Evolutionary conservation across 2,113 vertebrate species (phyloP), one percentile per base, ranked within the genome.

Genomic region (Megaptera novaeangliae): DNA sequence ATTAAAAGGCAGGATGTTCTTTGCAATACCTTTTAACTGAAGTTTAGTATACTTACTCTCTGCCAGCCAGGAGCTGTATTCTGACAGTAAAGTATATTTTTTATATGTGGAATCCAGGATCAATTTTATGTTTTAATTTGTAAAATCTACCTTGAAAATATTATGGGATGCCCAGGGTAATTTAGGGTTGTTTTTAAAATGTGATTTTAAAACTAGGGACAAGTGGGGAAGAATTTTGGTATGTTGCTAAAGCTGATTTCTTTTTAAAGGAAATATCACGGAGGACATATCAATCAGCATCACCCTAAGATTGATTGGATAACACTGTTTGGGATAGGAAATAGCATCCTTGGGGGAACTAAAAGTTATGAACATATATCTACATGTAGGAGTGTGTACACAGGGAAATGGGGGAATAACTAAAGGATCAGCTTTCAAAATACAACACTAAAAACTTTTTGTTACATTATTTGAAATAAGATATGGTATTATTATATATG

Each of bases 1-100:
- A 98, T 97, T 96, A 98, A 64, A 44, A 95, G 87, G 41, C 91
- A 92, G 69, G 92, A 95, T 84, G 88, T 96, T 89, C 63, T 92
- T 83, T 94, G 39, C 68, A 90, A 89, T 96, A 77, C 27, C 44
- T 95, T 96, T 95, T 84, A 93, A 68, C 15, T 61, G 72, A 94
- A 92, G 59, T 84, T 95, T 44, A 55, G 64, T 64, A 39, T 80
- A 64, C 71, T 95, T 90, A 75, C 3, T 59, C 27, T 95, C 31
- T 86, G 64, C 61, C n/a, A 88, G 13, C 39, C 46, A 71, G 39
- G 12, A 90, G 23, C 71, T 74, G 17, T 90, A 61, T 93, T 92
- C 49, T 59, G 23, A 85, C 11, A 86, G 10, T 55, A 81, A 92
- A 96, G 91, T 94, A 78, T 46, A 31, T 44, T 41, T 83, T 92